Evolutionary conservation across 2,113 vertebrate genomes (phyloP).

Genomic region (Amblyornis subalaris): DNA sequence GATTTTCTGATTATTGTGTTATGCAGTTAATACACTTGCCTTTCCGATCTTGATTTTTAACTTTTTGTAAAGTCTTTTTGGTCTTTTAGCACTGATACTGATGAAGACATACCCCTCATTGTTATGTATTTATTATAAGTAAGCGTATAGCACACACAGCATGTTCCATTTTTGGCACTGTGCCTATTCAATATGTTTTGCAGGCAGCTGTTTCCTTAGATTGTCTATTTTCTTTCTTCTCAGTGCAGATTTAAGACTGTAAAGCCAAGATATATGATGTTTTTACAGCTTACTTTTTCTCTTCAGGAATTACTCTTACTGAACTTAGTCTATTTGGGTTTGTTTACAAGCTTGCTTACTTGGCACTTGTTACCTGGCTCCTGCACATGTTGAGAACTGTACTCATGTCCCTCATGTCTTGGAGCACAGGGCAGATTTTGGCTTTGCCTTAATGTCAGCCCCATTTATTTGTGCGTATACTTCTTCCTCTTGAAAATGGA

Average conservation of each 20-base stretch:
- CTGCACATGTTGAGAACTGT: neutral
- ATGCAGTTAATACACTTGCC: neutral
- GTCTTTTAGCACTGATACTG: neutral
- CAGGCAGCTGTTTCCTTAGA: conserved; percentile 46
- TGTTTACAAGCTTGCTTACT: neutral
- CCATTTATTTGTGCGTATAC: neutral
- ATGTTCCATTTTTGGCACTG: neutral
- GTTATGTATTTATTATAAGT: neutral
- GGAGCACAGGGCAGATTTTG: neutral
- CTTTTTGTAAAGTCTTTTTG: neutral
- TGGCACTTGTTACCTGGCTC: neutral
- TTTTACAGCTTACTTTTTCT: neutral
- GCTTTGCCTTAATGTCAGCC: neutral
- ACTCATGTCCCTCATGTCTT: neutral
- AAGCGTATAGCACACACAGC: neutral
- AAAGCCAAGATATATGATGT: neutral
- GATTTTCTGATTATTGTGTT: neutral
- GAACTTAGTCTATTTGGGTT: neutral
- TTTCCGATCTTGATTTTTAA: neutral
- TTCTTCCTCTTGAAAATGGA: neutral
- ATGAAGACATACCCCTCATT: neutral
- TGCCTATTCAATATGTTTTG: conserved; percentile 7
- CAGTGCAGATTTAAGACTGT: neutral
- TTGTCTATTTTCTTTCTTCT: conserved; percentile 38
- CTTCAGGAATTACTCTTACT: neutral